Conservation (phyloP, 2,888 invertebrate genomes). For the Plebejus melissa region DNA sequence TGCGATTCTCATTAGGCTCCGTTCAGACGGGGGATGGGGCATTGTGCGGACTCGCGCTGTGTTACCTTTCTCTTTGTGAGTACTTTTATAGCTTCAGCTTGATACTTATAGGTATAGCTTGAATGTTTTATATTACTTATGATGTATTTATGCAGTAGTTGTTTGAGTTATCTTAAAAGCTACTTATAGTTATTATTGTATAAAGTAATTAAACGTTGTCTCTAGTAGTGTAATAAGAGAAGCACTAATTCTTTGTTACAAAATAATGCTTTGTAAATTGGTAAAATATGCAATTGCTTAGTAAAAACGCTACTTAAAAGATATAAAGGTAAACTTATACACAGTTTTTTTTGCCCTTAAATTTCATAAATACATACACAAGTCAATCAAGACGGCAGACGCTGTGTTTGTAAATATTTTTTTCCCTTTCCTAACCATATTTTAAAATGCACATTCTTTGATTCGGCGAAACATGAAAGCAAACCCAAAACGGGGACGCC, state of each 20-base stretch:
- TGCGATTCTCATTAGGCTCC: constrained; percentile 72
- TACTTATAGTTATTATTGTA: too few species aligned
- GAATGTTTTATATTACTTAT: background rate
- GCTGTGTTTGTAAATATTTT: background rate
- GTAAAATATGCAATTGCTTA: too few species aligned
- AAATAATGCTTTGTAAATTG: too few species aligned
- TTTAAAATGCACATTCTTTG: constrained; percentile 5
- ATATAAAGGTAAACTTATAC: too few species aligned
- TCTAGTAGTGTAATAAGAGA: too few species aligned
- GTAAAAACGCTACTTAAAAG: too few species aligned
- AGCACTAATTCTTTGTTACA: too few species aligned
- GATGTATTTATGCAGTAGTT: background rate
- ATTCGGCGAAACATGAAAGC: constrained; percentile 3
- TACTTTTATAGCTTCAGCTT: background rate
- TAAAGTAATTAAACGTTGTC: too few species aligned
- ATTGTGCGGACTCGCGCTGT: constrained; percentile 63
- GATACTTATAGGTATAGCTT: background rate
- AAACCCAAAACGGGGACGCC: constrained; percentile 19
- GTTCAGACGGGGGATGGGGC: constrained; percentile 45
- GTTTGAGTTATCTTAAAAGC: background rate
- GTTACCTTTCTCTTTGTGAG: constrained; percentile 41
- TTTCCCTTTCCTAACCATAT: background rate
- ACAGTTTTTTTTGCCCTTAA: too few species aligned
- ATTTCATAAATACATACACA: background rate
- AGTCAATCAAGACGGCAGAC: background rate